Evolutionary conservation across 2,888 invertebrate species (phyloP), one percentile per base, ranked within the genome.

Genomic region (Crepidodera aurea): DNA sequence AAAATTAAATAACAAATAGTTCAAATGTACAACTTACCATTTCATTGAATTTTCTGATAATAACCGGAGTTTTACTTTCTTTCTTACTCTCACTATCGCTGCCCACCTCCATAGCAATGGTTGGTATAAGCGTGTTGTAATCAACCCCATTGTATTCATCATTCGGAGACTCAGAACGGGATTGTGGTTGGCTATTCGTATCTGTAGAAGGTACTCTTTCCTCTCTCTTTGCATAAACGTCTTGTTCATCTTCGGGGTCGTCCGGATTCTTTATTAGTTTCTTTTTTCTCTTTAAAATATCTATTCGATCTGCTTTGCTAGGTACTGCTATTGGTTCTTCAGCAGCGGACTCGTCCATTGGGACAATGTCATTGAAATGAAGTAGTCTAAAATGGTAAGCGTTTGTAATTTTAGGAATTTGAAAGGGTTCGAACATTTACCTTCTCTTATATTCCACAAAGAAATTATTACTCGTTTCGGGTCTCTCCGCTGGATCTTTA

Each of bases 291-390:
- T 67, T 57, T 29, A 69, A 63, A 19, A 79, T 74, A 54, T 77
- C 73, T 44, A 71, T 67, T 22, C 69, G 66, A 34, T 73, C 75
- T 60, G 79, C 76, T 67, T 76, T 78, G 32, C 72, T 70, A 4
- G 80, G 79, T 4, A 78, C 75, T 3, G 75, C 68, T 34, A 81
- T 78, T 8, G 81, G 80, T 62, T 85, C 85, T 58, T 84, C 84
- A 1, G 82, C 81, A 8, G 85, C 84, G 0, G 84, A 83, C 60
- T 85, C 84, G 0, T 87, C 88, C 66, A 87, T 85, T 7, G 86
- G 82, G 71, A 87, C 87, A 58, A 92, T 84, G 73, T 92, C 89
- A 80, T 91, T 88, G 71, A 88, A 88, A 80, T 88, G 88, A n/a
- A 92, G 83, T 69, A 93, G 84, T 77, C 93, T 93, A 80, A 6